phyloP scores from a whole-genome alignment of 1,140 invertebrate species.

The Portunus trituberculatus region DNA sequence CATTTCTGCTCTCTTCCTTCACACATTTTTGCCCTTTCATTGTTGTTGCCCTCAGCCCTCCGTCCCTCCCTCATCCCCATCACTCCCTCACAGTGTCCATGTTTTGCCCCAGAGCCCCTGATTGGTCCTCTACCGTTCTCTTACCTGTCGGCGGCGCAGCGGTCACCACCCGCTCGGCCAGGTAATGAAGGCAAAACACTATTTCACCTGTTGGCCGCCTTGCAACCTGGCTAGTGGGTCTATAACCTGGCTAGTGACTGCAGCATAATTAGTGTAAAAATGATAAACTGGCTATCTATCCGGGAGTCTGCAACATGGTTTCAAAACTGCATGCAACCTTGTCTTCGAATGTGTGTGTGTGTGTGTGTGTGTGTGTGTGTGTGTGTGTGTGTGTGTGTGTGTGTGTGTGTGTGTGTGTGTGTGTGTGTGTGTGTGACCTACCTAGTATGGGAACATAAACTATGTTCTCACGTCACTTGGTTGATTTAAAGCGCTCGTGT shows the following conservation, averaged over 20 bases:
- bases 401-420: no score
- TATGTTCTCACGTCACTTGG: no score
- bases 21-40: neutral
- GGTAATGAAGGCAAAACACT: slow-evolving; percentile 51
- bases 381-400: slow-evolving; percentile 8
- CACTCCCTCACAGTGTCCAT: slow-evolving; percentile 62
- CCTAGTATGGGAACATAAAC: no score
- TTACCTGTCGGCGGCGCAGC: slow-evolving; percentile 61
- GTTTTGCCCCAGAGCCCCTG: slow-evolving; percentile 74
- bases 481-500: no score
- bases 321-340: neutral
- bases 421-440: no score
- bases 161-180: slow-evolving; percentile 60
- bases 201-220: slow-evolving; percentile 10
- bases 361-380: slow-evolving; percentile 20
- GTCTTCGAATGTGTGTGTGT: neutral
- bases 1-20: neutral
- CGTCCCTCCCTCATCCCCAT: neutral
- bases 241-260: slow-evolving; percentile 35
- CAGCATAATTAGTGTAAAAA: slow-evolving; percentile 14
- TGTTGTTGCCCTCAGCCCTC: slow-evolving; percentile 60
- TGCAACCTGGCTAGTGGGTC: slow-evolving; percentile 3
- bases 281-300: neutral
- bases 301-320: slow-evolving; percentile 8
- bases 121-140: slow-evolving; percentile 77